Conservation (phyloP, 2,888 invertebrate genomes). For the Panopea generosa region DNA sequence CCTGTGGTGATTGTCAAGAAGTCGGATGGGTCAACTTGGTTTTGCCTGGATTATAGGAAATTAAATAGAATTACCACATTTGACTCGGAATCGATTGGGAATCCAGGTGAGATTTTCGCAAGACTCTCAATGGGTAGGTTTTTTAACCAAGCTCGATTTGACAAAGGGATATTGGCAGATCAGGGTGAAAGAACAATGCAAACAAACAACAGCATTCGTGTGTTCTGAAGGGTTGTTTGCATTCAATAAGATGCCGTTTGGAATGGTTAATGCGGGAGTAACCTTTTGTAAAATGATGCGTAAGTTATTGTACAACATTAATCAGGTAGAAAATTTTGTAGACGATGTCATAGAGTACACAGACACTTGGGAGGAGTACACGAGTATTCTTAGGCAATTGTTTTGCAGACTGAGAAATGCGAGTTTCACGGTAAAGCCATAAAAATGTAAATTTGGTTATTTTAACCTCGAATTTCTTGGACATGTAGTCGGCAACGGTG, state of each 20-base stretch:
- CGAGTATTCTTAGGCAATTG: background rate
- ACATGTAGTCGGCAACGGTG: conserved; percentile 12
- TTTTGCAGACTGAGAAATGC: conserved; percentile 1
- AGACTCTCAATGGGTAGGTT: background rate
- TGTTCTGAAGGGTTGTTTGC: conserved; percentile 20
- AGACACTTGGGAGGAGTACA: background rate
- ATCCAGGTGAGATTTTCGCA: background rate
- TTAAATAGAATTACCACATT: conserved; percentile 38
- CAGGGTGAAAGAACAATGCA: conserved; percentile 19
- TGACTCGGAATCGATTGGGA: conserved; percentile 58
- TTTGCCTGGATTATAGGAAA: background rate
- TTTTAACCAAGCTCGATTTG: conserved; percentile 38
- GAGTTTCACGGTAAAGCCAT: conserved; percentile 24
- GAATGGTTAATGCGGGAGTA: conserved; percentile 31
- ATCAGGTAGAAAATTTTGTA: background rate
- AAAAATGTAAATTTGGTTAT: conserved; percentile 23
- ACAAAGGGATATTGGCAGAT: conserved; percentile 63
- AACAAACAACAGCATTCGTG: conserved; percentile 39
- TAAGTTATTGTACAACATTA: background rate
- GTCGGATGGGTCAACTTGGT: conserved; percentile 41
- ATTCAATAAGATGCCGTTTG: conserved; percentile 42
- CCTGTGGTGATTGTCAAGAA: conserved; percentile 57
- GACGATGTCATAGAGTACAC: background rate
- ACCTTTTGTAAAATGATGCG: conserved; percentile 39
- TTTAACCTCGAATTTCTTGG: conserved; percentile 8